phyloP scores from a whole-genome alignment of 2,888 invertebrate genomes.

The Cecidostiba fungosa region DNA sequence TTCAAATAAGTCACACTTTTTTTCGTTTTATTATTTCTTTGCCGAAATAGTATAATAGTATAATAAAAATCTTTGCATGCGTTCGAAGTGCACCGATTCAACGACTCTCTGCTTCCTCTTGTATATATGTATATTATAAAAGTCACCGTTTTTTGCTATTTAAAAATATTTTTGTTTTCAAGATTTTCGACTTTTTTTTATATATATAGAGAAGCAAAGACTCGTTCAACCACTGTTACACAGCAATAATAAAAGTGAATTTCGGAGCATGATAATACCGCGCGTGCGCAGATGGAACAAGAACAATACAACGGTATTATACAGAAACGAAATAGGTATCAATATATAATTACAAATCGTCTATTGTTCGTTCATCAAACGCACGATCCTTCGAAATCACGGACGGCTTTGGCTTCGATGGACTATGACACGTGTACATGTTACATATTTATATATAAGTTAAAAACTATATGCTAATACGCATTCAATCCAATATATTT shows the following conservation, averaged over 20 bases:
- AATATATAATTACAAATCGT: not conserved
- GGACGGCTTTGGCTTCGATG: slow-evolving; percentile 77
- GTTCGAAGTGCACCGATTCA: no score
- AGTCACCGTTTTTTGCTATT: not conserved
- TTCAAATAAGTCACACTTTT: slow-evolving; percentile 54
- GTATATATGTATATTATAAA: not conserved
- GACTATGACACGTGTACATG: slow-evolving; percentile 74
- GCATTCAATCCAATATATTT: slow-evolving; percentile 8
- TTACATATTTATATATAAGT: slow-evolving; percentile 31
- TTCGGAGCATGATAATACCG: slow-evolving; percentile 53
- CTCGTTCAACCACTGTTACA: not conserved
- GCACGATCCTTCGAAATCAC: slow-evolving; percentile 65
- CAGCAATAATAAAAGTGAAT: not conserved
- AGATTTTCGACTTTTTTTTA: not conserved
- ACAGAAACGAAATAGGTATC: not conserved
- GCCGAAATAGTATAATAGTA: not conserved
- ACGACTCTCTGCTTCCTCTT: not conserved
- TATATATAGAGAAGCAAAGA: not conserved
- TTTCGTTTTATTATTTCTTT: slow-evolving; percentile 32
- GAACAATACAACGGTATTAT: no score
- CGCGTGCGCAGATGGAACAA: slow-evolving; percentile 19
- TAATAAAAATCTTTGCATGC: no score
- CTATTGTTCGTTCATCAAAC: slow-evolving; percentile 28
- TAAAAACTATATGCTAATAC: slow-evolving; percentile 31
- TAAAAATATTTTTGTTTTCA: not conserved